These are phyloP conservation scores for Harpalus rufipes DNA, from an alignment of 2,888 invertebrate species.

Conservation along the genomic window DNA sequence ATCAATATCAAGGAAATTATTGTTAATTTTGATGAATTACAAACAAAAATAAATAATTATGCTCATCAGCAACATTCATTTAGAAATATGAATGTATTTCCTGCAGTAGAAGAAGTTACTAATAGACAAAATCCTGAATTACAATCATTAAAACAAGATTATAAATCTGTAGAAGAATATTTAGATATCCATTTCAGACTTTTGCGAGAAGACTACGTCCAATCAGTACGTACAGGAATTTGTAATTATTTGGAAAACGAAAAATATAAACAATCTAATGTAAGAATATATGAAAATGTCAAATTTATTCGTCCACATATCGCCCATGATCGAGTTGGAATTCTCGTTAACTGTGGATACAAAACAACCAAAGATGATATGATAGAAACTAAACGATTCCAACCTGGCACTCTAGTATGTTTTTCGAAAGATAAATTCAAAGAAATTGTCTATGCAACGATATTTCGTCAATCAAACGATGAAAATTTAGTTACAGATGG, in stretches of 20 bases:
- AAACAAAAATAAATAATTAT: background rate
- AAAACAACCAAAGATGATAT: conserved; percentile 71
- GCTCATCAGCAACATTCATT: conserved; percentile 32
- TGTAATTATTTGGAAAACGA: conserved; percentile 41
- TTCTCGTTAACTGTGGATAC: conserved; percentile 68
- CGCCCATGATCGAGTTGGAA: conserved; percentile 62
- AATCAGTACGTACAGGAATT: conserved; percentile 83
- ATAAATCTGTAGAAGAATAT: conserved; percentile 83
- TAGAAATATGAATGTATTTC: conserved; percentile 76
- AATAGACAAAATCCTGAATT: conserved; percentile 72
- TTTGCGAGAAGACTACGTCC: conserved; percentile 86
- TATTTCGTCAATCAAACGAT: conserved; percentile 78
- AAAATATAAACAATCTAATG: conserved; percentile 32
- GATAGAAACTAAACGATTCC: conserved; percentile 79
- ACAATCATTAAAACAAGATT: conserved; percentile 81
- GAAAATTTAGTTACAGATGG: conserved; percentile 77
- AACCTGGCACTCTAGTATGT: conserved; percentile 84
- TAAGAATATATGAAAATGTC: conserved; percentile 59
- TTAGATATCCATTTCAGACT: conserved; percentile 86
- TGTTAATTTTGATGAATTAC: background rate
- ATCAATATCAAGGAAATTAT: background rate
- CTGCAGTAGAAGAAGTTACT: conserved; percentile 75
- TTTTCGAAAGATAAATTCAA: conserved; percentile 84
- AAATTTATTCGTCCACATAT: conserved; percentile 38
- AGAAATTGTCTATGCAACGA: conserved; percentile 83